Evolutionary conservation across 1,140 invertebrate genomes (phyloP), one percentile per base, ranked within the genome.

Genomic region (Teleogryllus occipitalis): DNA sequence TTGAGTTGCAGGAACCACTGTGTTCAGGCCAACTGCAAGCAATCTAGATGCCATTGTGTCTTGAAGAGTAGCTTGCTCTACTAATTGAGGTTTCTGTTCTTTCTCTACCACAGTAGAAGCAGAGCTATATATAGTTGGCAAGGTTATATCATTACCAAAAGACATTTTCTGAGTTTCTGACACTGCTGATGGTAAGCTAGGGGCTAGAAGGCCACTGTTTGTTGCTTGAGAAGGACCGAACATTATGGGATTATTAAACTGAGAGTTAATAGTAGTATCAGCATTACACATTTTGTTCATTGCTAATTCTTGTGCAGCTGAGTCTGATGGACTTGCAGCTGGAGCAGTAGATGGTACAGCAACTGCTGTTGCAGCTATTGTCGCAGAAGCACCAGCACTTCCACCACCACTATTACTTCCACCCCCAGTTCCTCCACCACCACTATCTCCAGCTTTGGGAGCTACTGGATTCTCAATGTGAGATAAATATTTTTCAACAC

Each of bases 401-500:
- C 54, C 54, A 65, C 54, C 54, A 65, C 54, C 7, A 65, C 10
- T 18, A 39, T 39, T 39, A 39, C 27, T 39, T 39, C 27, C 27
- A 39, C 27, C 27, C 27, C 54, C 54, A 7, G 18, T 7, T 5
- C 27, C 27, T 1, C 27, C 27, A 39, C 27, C 27, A 14, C 54
- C 54, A 14, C 18, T 18, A 65, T 18, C 54, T 14, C 54, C 54
- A 65, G 18, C 54, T 65, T 65, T 65, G 7, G 54, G 18, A 14
- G 54, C 10, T 39, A 76, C 49, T 49, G 76, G n/a, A 49, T 49
- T 79, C 22, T 89, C 88, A 21, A 89, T 87, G n/a, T 89, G 88
- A 65, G 89, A 90, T 7, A 91, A 84, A 82, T 88, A 91, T 81
- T 88, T 90, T 80, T 90, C 90, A 22, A 90, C 86, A 85, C 90